phyloP scores from a whole-genome alignment of 2,888 invertebrate genomes.

The Machimus atricapillus region DNA sequence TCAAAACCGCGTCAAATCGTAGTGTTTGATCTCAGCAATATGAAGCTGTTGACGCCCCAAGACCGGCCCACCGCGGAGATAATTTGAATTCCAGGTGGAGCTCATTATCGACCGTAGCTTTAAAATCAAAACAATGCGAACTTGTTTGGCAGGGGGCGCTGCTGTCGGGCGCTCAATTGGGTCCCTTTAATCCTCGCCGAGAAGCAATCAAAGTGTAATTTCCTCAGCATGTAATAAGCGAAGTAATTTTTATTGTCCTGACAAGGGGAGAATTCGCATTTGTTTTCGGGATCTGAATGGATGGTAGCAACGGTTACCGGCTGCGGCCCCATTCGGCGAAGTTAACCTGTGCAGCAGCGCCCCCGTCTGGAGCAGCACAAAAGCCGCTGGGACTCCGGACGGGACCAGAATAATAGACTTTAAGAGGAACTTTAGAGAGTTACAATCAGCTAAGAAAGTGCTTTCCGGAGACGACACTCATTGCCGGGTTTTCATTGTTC shows the following conservation, averaged over 20 bases:
- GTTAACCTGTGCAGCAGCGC: conserved; percentile 9
- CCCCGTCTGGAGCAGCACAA: background rate
- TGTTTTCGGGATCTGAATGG: conserved; percentile 30
- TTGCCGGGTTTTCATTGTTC: conserved; percentile 18
- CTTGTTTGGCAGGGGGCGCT: conserved; percentile 31
- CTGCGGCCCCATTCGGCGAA: background rate
- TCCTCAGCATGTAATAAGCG: conserved; percentile 39
- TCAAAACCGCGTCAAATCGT: background rate
- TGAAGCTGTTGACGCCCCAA: conserved; percentile 42
- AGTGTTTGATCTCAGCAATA: conserved; percentile 1
- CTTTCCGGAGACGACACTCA: conserved; percentile 30
- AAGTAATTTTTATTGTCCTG: conserved; percentile 38
- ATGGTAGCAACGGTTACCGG: background rate
- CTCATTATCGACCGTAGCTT: conserved; percentile 42
- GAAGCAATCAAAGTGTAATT: conserved; percentile 39
- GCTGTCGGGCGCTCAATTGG: background rate
- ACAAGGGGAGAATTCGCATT: conserved; percentile 36
- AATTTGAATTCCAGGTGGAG: conserved; percentile 47
- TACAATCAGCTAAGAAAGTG: conserved; percentile 29
- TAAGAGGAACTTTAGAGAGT: conserved; percentile 38
- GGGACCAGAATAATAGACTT: conserved; percentile 25
- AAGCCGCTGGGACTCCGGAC: background rate
- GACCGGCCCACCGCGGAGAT: conserved; percentile 28
- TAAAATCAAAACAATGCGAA: conserved; percentile 46
- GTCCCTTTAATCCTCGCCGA: conserved; percentile 7